These are phyloP conservation scores for Leptinotarsa rubiginosa DNA, from an alignment of 2,888 invertebrate genomes.

Conservation along the genomic window DNA sequence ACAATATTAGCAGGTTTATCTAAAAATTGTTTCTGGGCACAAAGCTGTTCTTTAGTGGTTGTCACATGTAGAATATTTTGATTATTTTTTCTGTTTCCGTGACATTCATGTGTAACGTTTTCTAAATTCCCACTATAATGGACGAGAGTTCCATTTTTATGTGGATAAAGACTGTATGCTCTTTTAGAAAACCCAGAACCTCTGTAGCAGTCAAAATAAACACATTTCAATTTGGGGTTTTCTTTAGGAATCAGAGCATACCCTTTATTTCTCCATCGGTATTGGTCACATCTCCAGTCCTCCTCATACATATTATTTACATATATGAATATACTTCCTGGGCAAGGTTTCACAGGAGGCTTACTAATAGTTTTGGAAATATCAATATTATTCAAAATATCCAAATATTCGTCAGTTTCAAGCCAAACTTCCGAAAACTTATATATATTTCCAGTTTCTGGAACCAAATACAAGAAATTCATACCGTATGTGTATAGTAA, in stretches of 20 bases:
- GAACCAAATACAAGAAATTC: too few species aligned
- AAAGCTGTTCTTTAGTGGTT: background rate
- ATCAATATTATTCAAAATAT: too few species aligned
- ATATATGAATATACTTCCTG: constrained; percentile 2
- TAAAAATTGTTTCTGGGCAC: background rate
- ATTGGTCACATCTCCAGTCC: constrained; percentile 2
- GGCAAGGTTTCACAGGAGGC: background rate
- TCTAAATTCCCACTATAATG: background rate
- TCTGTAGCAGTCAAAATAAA: background rate
- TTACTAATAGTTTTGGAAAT: too few species aligned
- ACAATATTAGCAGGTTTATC: background rate
- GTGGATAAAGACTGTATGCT: background rate
- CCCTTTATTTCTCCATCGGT: background rate
- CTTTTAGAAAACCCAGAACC: background rate
- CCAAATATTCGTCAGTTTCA: too few species aligned
- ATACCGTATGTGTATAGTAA: too few species aligned
- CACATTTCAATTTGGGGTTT: background rate
- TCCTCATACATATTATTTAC: background rate
- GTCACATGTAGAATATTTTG: background rate
- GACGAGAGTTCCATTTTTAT: background rate
- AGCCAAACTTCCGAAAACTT: too few species aligned
- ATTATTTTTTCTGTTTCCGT: background rate
- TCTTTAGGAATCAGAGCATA: background rate
- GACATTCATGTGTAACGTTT: background rate
- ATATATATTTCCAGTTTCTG: too few species aligned